Evolutionary conservation across 2,888 invertebrate genomes (phyloP), one percentile per base, ranked within the genome.

Genomic region (Apamea epomidion): DNA sequence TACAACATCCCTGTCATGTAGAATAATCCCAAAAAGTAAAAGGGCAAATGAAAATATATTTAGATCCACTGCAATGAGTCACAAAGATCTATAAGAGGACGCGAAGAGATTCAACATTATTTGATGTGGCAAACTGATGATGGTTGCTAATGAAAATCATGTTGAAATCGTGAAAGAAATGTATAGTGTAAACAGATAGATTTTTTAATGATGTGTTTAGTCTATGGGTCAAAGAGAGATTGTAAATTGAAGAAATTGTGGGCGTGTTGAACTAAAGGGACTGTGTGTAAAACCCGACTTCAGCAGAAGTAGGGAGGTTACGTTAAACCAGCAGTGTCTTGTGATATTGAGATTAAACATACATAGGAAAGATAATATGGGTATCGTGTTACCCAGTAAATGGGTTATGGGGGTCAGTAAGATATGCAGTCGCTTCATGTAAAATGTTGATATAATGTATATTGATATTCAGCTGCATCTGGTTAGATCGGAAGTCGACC

Each of bases 31-130:
- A 81, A 89, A 82, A 82, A 81, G 83, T 83, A 82, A 88, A 83
- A 88, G 76, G 79, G 77, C 84, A 80, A 79, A 69, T 80, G 78
- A 68, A 75, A 83, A 82, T 83, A 89, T 86, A 88, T 88, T 87
- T 89, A 90, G 90, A 88, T 72, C 29, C 37, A 54, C 25, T 75
- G 74, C 65, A 65, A 71, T 90, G 90, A 90, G 78, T 90, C 90
- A 90, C 81, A 54, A 64, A 58, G 68, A 68, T 78, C 89, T 89
- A 87, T 71, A 89, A 69, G 77, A 48, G 73, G 89, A 81, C 37
- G 42, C 79, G 65, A 85, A 79, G 85, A 82, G 75, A 76, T 77
- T 72, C 42, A 69, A 71, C 80, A 84, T 68, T 73, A 80, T 78
- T 77, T 73, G 71, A 81, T 74, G 75, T 78, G 83, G 54, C 25